These are phyloP conservation scores for Sphaeramia orbicularis DNA, from an alignment of 2,797 vertebrate species.

Conservation along the genomic window DNA sequence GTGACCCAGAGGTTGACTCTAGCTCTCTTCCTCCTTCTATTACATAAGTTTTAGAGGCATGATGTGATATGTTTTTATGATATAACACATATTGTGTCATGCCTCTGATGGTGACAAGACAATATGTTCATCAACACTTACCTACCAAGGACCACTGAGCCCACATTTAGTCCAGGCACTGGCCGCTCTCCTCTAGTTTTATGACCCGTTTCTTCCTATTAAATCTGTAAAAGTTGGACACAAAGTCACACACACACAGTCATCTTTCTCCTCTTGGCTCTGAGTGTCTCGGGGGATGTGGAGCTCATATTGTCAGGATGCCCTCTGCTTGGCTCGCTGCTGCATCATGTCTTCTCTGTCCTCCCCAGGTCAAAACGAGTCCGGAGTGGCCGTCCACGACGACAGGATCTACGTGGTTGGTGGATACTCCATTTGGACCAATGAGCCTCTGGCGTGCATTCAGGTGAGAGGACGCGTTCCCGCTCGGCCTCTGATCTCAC, in stretches of 20 bases:
- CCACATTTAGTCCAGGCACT: conserved; percentile 13
- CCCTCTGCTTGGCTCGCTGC: conserved; percentile 67
- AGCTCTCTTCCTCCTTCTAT: conserved; percentile 36
- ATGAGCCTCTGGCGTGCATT: conserved; percentile 97
- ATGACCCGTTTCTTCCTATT: conserved; percentile 5
- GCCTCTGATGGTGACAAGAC: conserved; percentile 26
- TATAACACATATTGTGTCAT: conserved; percentile 24
- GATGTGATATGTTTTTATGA: too few relatives aligned
- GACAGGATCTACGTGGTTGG: conserved; percentile 98
- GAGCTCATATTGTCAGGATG: conserved; percentile 57
- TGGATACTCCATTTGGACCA: conserved; percentile 99
- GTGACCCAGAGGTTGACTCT: conserved; percentile 16
- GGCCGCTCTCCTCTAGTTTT: conserved; percentile 31
- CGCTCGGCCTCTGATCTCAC: not conserved
- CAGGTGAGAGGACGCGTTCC: conserved; percentile 87
- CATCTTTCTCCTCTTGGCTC: conserved; percentile 42
- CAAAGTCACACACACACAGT: conserved; percentile 64
- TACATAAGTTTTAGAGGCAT: too few relatives aligned
- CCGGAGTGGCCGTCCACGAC: conserved; percentile 94
- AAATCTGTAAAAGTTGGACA: conserved; percentile 51
- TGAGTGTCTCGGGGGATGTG: conserved; percentile 31
- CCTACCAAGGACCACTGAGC: conserved; percentile 11
- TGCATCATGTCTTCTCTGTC: conserved; percentile 50
- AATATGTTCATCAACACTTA: conserved; percentile 15
- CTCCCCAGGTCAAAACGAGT: conserved; percentile 94